These are phyloP conservation scores for Gymnoscopelus microlampas DNA, from an alignment of 2,797 vertebrate genomes.

Conservation along the genomic window DNA sequence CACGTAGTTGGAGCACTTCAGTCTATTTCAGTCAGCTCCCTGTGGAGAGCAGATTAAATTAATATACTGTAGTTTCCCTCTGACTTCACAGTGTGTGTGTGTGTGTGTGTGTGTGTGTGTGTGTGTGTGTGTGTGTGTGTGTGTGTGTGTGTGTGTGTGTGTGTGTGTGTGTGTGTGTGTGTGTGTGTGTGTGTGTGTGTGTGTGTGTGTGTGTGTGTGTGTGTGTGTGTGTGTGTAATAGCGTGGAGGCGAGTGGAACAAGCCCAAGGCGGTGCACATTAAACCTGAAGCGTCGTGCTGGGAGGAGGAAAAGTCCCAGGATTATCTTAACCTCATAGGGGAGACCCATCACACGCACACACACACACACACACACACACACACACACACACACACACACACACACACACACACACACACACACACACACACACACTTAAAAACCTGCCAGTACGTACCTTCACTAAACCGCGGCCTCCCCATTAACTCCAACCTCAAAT, in stretches of 20 bases:
- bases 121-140: too few relatives aligned
- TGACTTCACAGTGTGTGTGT: too few relatives aligned
- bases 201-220: too few relatives aligned
- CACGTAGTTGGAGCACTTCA: too few relatives aligned
- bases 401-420: slow-evolving; percentile 36
- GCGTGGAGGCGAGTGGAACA: slow-evolving; percentile 58
- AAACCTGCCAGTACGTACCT: slow-evolving; percentile 38
- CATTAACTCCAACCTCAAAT: slow-evolving; percentile 56
- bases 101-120: too few relatives aligned
- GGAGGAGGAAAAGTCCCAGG: slow-evolving; percentile 33
- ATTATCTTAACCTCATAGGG: slow-evolving; percentile 55
- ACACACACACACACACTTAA: slow-evolving; percentile 32
- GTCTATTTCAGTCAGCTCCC: too few relatives aligned
- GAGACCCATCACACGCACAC: slow-evolving; percentile 40
- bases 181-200: too few relatives aligned
- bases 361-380: slow-evolving; percentile 34
- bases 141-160: neutral
- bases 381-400: slow-evolving; percentile 34
- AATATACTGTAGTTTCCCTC: too few relatives aligned
- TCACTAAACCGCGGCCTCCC: slow-evolving; percentile 43
- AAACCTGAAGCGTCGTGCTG: slow-evolving; percentile 58
- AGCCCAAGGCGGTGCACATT: slow-evolving; percentile 44
- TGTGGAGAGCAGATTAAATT: too few relatives aligned
- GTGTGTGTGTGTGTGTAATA: slow-evolving; percentile 21
- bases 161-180: too few relatives aligned